Percentiles rank a stretch among this genome's conserved stretches.
phyloP scores from a whole-genome alignment of 1,140 invertebrate genomes.

The Listronotus bonariensis region DNA sequence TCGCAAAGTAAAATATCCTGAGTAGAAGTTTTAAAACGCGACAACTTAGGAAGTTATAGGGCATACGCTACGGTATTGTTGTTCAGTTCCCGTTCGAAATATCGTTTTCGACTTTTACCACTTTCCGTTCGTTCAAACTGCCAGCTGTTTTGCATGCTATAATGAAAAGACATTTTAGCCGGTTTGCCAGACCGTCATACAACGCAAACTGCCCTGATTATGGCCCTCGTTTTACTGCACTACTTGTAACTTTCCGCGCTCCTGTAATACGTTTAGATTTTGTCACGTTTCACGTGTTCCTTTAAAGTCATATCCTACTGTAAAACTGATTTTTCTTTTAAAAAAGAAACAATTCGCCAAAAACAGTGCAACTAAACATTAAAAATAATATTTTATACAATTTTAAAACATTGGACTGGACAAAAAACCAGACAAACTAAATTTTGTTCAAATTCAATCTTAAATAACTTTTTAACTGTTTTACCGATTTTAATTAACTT shows the following conservation, averaged over 20 bases:
- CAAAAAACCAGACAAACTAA: no score
- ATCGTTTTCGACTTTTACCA: conserved; percentile 39
- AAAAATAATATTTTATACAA: no score
- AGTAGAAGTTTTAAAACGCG: conserved; percentile 20
- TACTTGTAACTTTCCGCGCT: conserved; percentile 21
- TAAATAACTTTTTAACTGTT: no score
- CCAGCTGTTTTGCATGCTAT: conserved; percentile 51
- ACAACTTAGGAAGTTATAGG: conserved; percentile 33
- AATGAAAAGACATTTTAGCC: conserved; percentile 50
- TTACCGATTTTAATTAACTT: no score
- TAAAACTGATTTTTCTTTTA: neutral
- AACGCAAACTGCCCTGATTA: conserved; percentile 35
- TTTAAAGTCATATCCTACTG: neutral
- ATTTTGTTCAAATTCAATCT: no score
- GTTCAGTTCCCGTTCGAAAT: conserved; percentile 29
- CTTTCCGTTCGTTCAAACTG: conserved; percentile 37
- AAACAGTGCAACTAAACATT: no score
- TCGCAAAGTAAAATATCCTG: conserved; percentile 25
- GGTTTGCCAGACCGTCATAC: conserved; percentile 39
- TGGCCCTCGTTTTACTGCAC: conserved; percentile 25
- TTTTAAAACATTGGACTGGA: no score
- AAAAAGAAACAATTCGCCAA: no score
- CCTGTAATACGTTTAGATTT: conserved; percentile 24
- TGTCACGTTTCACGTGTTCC: conserved; percentile 23
- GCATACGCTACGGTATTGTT: conserved; percentile 33